A percentile compares a stretch with the other conserved stretches of the same genome.
phyloP scores from a whole-genome alignment of 2,797 vertebrate genomes.

The Cossypha dichroa region DNA sequence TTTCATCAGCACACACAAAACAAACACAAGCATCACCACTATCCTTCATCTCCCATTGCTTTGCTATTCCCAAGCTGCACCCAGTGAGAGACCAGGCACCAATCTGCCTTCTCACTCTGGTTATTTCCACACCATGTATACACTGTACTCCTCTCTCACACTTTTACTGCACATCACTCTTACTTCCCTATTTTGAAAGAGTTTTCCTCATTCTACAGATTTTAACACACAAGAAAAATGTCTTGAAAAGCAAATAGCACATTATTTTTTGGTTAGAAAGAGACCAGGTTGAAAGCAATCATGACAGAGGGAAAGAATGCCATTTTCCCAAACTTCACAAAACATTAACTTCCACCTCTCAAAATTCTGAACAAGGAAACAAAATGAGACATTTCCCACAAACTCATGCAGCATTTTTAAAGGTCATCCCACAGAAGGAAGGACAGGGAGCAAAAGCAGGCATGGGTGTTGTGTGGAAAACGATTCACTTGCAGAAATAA shows the following conservation, averaged over 20 bases:
- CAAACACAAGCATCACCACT: neutral
- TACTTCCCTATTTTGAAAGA: neutral
- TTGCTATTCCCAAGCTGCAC: neutral
- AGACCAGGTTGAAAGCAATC: neutral
- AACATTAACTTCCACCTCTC: neutral
- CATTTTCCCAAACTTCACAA: neutral
- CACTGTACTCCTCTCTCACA: neutral
- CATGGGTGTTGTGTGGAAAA: neutral
- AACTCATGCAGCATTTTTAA: neutral
- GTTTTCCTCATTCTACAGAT: neutral
- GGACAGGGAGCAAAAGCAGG: neutral
- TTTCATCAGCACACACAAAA: neutral
- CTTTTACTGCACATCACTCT: neutral
- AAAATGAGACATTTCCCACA: neutral
- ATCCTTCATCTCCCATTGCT: neutral
- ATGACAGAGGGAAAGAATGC: neutral
- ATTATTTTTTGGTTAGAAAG: neutral
- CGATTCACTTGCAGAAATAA: conserved; percentile 11
- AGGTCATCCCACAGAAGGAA: neutral
- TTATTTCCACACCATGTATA: neutral
- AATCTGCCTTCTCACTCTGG: neutral
- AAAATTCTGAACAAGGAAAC: neutral
- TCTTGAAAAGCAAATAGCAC: neutral
- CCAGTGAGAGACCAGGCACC: neutral
- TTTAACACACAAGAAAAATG: neutral